Percentiles rank a stretch among this genome's conserved stretches.
Evolutionary conservation across 2,113 vertebrate species (phyloP).

Genomic region (Cygnus atratus): DNA sequence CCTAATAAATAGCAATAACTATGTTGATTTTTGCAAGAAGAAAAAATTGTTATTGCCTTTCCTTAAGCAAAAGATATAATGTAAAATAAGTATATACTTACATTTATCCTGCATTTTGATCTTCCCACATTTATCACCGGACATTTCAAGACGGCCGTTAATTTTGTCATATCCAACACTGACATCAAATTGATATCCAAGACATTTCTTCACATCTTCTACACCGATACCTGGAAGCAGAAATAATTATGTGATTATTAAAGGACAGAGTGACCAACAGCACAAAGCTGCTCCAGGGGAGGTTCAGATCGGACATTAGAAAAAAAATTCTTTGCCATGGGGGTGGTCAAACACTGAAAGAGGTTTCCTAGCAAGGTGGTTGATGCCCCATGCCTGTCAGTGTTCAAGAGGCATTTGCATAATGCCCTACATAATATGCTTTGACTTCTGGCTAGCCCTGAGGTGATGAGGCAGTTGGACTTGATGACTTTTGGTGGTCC

Average conservation of each 20-base stretch:
- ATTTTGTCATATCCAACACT: rapidly evolving
- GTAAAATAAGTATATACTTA: constrained; percentile 49
- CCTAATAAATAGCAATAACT: neutral
- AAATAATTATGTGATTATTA: constrained; percentile 12
- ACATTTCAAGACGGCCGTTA: rapidly evolving
- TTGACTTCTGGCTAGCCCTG: too few species aligned
- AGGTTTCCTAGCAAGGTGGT: too few species aligned
- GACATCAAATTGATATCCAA: constrained; percentile 65
- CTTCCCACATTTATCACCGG: neutral
- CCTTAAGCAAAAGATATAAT: neutral
- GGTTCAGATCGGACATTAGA: too few species aligned
- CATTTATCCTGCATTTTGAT: neutral
- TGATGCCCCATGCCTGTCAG: too few species aligned
- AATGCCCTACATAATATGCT: too few species aligned
- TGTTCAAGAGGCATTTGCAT: too few species aligned
- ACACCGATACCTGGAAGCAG: constrained; percentile 76
- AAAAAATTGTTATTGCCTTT: neutral
- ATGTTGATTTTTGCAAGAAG: neutral
- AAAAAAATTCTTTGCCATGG: too few species aligned
- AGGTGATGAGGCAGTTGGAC: too few species aligned
- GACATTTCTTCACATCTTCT: constrained; percentile 74
- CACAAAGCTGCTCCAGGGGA: too few species aligned
- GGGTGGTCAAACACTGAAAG: too few species aligned
- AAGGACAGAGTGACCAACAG: neutral
- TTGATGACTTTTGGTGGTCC: too few species aligned